Conservation (phyloP, 2,888 invertebrate genomes). For the Chymomyza caudatula region DNA sequence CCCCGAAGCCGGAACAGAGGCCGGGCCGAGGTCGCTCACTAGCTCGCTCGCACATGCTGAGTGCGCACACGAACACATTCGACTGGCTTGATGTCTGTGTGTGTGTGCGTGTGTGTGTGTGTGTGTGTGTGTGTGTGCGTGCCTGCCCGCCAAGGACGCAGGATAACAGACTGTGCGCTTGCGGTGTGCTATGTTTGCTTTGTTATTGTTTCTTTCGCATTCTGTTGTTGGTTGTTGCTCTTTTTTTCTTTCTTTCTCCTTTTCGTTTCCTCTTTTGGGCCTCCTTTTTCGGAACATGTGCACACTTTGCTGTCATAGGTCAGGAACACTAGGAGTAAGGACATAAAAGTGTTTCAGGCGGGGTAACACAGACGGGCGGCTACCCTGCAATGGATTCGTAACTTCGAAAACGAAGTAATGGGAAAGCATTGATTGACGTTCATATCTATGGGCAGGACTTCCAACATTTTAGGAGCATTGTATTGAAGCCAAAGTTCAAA, state of each 20-base stretch:
- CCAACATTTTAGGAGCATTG: no score
- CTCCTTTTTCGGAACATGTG: conserved; percentile 55
- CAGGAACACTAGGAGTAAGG: conserved; percentile 38
- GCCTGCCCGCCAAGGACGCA: background rate
- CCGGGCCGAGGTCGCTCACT: conserved; percentile 43
- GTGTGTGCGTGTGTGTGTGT: background rate
- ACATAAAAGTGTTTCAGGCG: background rate
- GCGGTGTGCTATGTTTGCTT: conserved; percentile 3
- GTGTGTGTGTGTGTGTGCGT: background rate
- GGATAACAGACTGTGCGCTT: conserved; percentile 1
- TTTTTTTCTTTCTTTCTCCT: conserved; percentile 41
- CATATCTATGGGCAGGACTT: no score
- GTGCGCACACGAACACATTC: conserved; percentile 5
- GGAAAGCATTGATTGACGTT: no score
- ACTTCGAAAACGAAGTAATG: no score
- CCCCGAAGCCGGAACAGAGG: conserved; percentile 1
- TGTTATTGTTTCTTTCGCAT: conserved; percentile 16
- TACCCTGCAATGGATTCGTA: background rate
- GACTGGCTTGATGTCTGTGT: background rate
- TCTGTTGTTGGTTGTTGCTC: conserved; percentile 29
- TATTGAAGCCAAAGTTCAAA: no score
- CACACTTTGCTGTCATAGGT: conserved; percentile 53
- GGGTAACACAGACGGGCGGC: background rate
- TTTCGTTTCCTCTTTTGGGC: conserved; percentile 41
- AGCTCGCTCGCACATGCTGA: conserved; percentile 26